These are phyloP conservation scores for Suncus etruscus DNA, from an alignment of 2,113 vertebrate genomes.

Conservation along the genomic window DNA sequence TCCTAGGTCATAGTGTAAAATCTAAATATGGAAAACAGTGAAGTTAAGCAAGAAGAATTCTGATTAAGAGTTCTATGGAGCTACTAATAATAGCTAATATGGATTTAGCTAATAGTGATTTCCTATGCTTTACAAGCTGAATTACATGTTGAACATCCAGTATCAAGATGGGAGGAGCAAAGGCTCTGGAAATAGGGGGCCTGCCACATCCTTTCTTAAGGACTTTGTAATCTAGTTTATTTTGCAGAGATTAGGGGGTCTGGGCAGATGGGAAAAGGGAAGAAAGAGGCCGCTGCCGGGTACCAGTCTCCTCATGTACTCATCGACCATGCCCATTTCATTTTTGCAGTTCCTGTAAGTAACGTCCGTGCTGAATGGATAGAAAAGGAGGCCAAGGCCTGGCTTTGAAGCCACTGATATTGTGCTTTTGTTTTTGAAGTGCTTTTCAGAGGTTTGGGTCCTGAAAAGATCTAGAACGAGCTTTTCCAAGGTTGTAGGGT, in stretches of 20 bases:
- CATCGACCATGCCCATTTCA: not conserved
- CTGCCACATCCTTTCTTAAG: not conserved
- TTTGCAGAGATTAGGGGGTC: not conserved
- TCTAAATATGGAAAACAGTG: conserved; percentile 11
- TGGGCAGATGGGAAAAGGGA: not conserved
- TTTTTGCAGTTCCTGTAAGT: conserved; percentile 5
- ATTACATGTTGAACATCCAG: not conserved
- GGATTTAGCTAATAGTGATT: not conserved
- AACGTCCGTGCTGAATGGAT: not conserved
- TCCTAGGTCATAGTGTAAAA: not conserved
- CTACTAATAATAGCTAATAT: not conserved
- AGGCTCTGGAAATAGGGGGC: not conserved
- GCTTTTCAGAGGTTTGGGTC: not conserved
- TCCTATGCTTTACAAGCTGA: not conserved
- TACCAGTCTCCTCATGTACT: too few species aligned
- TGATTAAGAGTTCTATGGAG: not conserved
- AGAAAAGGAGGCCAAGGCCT: not conserved
- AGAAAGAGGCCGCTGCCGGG: too few species aligned
- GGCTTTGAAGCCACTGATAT: too few species aligned
- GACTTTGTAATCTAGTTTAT: not conserved
- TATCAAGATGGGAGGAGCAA: not conserved
- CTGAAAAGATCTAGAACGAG: not conserved
- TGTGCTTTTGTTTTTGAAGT: not conserved
- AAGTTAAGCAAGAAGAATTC: conserved; percentile 24
- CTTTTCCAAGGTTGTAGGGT: not conserved